phyloP scores from a whole-genome alignment of 2,113 vertebrate species.

The Chionis minor region DNA sequence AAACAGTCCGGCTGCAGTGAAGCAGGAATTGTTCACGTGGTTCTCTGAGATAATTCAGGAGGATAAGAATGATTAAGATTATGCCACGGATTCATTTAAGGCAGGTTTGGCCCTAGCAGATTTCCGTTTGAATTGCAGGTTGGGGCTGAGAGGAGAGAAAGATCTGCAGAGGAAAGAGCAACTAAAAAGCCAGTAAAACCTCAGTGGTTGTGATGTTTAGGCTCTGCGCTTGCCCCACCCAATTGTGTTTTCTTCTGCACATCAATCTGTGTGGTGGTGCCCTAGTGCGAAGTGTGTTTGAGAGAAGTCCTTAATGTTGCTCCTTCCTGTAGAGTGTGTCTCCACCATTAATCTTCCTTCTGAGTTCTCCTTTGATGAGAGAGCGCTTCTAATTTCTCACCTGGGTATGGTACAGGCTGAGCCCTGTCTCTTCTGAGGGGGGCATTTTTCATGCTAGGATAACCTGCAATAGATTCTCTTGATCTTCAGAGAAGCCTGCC shows the following conservation, averaged over 20 bases:
- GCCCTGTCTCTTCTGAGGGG: constrained; percentile 27
- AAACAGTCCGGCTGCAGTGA: background rate
- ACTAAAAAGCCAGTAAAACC: background rate
- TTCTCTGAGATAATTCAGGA: background rate
- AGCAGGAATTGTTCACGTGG: background rate
- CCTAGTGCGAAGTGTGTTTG: background rate
- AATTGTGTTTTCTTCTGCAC: background rate
- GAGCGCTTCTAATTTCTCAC: constrained; percentile 29
- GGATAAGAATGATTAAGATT: background rate
- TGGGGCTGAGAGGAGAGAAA: background rate
- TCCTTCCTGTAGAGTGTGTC: background rate
- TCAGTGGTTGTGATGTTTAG: background rate
- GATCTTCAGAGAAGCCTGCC: constrained; percentile 40
- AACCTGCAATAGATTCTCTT: constrained; percentile 49
- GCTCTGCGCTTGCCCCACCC: background rate
- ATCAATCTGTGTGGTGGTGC: background rate
- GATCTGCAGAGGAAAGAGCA: background rate
- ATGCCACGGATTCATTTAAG: background rate
- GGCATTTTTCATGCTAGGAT: constrained; percentile 56
- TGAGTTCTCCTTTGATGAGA: constrained; percentile 18
- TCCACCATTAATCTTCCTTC: constrained; percentile 4
- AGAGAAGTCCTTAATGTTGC: background rate
- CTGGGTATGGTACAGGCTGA: constrained; percentile 20
- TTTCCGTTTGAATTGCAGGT: background rate
- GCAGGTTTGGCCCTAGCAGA: background rate